These are phyloP conservation scores for Prolemur simus DNA, from an alignment of 2,113 vertebrate genomes.

Conservation along the genomic window DNA sequence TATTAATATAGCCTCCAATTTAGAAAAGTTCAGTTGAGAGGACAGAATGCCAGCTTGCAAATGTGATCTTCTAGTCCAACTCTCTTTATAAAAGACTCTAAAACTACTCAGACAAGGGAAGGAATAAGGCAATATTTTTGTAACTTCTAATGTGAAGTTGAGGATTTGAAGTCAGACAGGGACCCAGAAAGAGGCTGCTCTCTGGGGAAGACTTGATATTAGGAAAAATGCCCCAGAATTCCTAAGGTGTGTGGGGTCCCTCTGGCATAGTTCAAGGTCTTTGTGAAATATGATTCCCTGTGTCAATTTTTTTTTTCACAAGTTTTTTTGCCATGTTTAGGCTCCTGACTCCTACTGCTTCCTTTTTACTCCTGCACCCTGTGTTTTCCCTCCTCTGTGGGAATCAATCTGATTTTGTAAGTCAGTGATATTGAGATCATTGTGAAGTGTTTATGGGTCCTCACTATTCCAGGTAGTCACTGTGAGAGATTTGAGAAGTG, in stretches of 20 bases:
- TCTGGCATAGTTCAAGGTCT: not conserved
- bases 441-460: not conserved
- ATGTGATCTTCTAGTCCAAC: not conserved
- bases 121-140: not conserved
- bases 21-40: not conserved
- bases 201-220: not conserved
- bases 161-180: not conserved
- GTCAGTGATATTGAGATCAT: not conserved
- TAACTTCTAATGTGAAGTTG: not conserved
- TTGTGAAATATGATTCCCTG: not conserved
- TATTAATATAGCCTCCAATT: not conserved
- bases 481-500: not conserved
- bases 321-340: not conserved
- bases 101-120: not conserved
- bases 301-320: not conserved
- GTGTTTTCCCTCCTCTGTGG: not conserved
- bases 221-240: not conserved
- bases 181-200: not conserved
- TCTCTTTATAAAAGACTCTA: not conserved
- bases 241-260: not conserved
- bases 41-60: not conserved
- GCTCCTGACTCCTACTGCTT: not conserved
- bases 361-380: fast-evolving
- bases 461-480: not conserved
- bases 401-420: not conserved